Conservation (phyloP, 2,797 vertebrate species). For the Mormyrus proboscirostris region DNA sequence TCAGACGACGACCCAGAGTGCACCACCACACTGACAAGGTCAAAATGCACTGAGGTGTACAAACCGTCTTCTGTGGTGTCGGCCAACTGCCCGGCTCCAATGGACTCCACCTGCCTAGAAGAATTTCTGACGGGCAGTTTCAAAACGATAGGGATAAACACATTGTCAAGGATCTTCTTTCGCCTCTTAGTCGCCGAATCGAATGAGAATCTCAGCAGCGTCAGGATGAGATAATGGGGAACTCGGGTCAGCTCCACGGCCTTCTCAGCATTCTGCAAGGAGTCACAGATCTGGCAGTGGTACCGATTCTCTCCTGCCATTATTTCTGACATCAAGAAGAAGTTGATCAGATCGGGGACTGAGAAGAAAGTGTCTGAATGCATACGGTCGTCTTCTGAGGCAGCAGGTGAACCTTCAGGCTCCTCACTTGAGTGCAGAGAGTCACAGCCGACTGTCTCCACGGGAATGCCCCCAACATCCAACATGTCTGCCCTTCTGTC, state of each 20-base stretch:
- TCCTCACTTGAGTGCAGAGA: background rate
- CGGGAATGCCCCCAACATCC: background rate
- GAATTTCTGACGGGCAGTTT: constrained; percentile 54
- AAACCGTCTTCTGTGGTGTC: constrained; percentile 13
- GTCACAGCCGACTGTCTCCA: constrained; percentile 34
- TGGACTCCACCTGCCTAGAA: constrained; percentile 14
- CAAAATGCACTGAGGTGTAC: constrained; percentile 52
- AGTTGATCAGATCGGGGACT: constrained; percentile 67
- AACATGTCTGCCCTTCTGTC: constrained; percentile 36
- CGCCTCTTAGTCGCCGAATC: constrained; percentile 64
- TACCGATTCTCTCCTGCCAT: constrained; percentile 69
- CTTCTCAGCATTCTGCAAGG: constrained; percentile 69
- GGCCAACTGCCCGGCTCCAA: constrained; percentile 27
- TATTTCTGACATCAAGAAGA: constrained; percentile 66
- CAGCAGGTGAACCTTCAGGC: background rate
- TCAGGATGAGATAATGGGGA: constrained; percentile 70
- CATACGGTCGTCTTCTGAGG: constrained; percentile 20
- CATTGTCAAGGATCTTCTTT: constrained; percentile 68
- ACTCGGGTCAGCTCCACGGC: constrained; percentile 62
- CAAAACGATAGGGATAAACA: constrained; percentile 61
- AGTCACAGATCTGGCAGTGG: constrained; percentile 64
- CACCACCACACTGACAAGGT: constrained; percentile 68
- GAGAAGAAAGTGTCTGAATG: constrained; percentile 51
- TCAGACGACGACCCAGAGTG: constrained; percentile 70
- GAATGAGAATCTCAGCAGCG: constrained; percentile 66